A percentile compares a stretch with the other conserved stretches of the same genome.
Conservation (phyloP, 2,888 invertebrate genomes). For the Melanotus villosus region DNA sequence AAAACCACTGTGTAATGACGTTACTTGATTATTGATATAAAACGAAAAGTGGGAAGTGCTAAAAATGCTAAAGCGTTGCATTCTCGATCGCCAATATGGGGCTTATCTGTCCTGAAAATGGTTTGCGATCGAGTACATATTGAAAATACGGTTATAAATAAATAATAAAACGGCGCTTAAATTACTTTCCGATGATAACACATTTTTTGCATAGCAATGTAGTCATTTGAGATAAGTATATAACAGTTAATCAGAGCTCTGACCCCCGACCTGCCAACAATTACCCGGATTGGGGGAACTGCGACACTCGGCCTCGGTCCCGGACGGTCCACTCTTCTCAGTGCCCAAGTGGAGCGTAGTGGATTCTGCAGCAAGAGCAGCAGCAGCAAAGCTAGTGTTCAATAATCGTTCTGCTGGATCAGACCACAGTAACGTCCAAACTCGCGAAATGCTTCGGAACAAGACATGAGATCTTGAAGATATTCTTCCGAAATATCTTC, state of each 20-base stretch:
- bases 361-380: slow-evolving; percentile 37
- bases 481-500: slow-evolving; percentile 33
- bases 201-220: slow-evolving; percentile 43
- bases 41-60: slow-evolving; percentile 4
- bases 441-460: slow-evolving; percentile 19
- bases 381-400: slow-evolving; percentile 27
- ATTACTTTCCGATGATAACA: slow-evolving; percentile 35
- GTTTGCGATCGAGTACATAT: neutral
- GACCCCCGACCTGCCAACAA: slow-evolving; percentile 55
- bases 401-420: slow-evolving; percentile 12
- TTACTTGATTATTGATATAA: neutral
- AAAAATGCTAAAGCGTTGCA: slow-evolving; percentile 1
- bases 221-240: slow-evolving; percentile 39
- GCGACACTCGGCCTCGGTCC: slow-evolving; percentile 49
- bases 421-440: neutral
- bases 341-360: slow-evolving; percentile 42
- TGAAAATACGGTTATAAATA: neutral
- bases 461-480: slow-evolving; percentile 33
- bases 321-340: slow-evolving; percentile 44
- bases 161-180: slow-evolving; percentile 31
- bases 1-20: neutral
- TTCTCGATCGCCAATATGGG: no score
- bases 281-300: slow-evolving; percentile 54
- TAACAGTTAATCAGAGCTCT: slow-evolving; percentile 53
- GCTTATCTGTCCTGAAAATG: neutral